Conservation (phyloP, 1,140 invertebrate species). For the Paracyclopina nana region DNA sequence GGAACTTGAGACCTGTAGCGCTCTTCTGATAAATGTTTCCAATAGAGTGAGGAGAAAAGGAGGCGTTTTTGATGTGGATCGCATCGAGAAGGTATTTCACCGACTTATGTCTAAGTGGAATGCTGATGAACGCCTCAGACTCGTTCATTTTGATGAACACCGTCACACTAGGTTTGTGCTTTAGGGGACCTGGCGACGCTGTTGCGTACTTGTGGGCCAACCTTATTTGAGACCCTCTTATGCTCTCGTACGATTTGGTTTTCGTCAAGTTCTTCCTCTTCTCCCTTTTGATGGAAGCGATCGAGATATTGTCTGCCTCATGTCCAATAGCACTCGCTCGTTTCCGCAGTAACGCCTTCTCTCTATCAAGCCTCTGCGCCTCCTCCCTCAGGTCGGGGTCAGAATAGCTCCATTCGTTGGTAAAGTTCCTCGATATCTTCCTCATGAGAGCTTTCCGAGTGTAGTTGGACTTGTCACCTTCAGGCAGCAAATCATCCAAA, state of each 20-base stretch:
- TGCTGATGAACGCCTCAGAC: not conserved
- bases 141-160: not conserved
- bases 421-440: not conserved
- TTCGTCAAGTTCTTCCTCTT: not conserved
- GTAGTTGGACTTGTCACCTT: conserved; percentile 26
- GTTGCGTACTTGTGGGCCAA: no score
- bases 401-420: not conserved
- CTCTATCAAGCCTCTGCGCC: not conserved
- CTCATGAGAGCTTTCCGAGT: not conserved
- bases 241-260: no score
- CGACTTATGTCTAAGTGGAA: not conserved
- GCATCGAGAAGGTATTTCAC: not conserved
- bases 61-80: not conserved
- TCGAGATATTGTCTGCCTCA: not conserved
- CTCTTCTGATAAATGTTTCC: not conserved
- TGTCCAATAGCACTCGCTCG: not conserved
- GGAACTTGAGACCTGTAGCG: not conserved
- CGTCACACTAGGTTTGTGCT: no score
- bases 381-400: not conserved
- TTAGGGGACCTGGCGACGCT: no score
- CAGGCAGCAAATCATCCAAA: conserved; percentile 40
- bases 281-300: not conserved
- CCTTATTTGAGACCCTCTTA: no score
- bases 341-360: not conserved
- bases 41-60: not conserved